Evolutionary conservation across 35 echinoderm and acorn worm species (phyloP).

Genomic region (Patiria miniata): DNA sequence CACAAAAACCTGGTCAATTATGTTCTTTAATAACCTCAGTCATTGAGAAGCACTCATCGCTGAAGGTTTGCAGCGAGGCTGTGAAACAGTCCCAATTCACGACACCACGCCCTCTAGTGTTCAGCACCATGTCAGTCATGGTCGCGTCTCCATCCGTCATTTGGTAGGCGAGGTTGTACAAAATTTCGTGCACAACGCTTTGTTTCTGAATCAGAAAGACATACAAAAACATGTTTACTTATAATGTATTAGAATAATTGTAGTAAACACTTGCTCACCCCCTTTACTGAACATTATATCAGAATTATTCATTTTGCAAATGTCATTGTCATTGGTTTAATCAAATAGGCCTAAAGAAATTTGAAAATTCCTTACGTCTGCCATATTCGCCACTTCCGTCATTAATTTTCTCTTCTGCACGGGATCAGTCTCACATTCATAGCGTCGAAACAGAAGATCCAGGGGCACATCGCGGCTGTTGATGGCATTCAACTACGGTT

Average conservation of each 20-base stretch:
- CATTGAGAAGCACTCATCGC: background rate
- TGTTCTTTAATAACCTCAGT: background rate
- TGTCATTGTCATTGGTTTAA: background rate
- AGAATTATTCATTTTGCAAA: background rate
- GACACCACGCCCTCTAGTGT: background rate
- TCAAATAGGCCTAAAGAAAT: background rate
- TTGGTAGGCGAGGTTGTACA: background rate
- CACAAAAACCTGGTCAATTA: too few species aligned
- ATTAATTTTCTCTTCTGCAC: background rate
- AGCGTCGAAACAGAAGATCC: constrained; percentile 10
- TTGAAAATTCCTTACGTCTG: background rate
- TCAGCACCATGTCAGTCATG: background rate
- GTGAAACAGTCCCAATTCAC: constrained; percentile 8
- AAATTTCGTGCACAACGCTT: background rate
- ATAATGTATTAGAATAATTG: background rate
- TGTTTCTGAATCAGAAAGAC: background rate
- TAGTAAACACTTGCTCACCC: background rate
- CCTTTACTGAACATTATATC: background rate
- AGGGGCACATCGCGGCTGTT: constrained; percentile 14
- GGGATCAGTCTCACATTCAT: background rate
- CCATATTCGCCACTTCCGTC: background rate
- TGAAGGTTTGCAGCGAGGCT: background rate
- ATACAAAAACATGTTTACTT: background rate
- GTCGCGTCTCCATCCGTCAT: background rate
- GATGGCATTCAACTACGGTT: constrained; percentile 11